These are phyloP conservation scores for Probaryconus sp. DNA, from an alignment of 1,140 invertebrate species.

Conservation along the genomic window DNA sequence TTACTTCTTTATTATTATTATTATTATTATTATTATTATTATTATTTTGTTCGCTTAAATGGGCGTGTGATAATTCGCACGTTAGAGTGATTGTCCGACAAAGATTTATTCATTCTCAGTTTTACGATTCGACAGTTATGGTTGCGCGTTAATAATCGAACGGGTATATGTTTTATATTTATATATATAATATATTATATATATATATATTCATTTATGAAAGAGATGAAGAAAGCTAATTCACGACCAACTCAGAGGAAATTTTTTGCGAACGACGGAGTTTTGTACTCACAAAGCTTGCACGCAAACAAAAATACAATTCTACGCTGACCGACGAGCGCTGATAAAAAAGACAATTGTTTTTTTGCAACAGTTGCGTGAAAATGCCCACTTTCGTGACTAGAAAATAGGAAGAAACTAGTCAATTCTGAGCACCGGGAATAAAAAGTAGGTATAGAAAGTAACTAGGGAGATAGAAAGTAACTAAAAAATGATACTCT, in stretches of 20 bases:
- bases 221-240: constrained; percentile 47
- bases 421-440: too few relatives aligned
- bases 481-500: too few relatives aligned
- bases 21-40: constrained; percentile 8
- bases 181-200: constrained; percentile 34
- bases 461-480: too few relatives aligned
- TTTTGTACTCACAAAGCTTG: constrained; percentile 45
- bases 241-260: constrained; percentile 27
- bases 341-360: too few relatives aligned
- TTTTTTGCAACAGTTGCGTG: too few relatives aligned
- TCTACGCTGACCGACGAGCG: too few relatives aligned
- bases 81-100: constrained; percentile 59
- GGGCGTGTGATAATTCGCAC: constrained; percentile 14
- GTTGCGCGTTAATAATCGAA: constrained; percentile 46
- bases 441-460: too few relatives aligned
- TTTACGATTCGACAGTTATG: constrained; percentile 45
- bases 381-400: too few relatives aligned
- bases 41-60: too few relatives aligned
- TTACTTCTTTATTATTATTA: constrained; percentile 28
- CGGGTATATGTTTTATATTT: constrained; percentile 33
- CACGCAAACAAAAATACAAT: too few relatives aligned
- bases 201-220: constrained; percentile 36
- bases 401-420: too few relatives aligned
- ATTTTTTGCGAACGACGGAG: constrained; percentile 7
- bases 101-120: constrained; percentile 28